Evolutionary conservation across 2,113 vertebrate species (phyloP).

Genomic region (Caranx melampygus): DNA sequence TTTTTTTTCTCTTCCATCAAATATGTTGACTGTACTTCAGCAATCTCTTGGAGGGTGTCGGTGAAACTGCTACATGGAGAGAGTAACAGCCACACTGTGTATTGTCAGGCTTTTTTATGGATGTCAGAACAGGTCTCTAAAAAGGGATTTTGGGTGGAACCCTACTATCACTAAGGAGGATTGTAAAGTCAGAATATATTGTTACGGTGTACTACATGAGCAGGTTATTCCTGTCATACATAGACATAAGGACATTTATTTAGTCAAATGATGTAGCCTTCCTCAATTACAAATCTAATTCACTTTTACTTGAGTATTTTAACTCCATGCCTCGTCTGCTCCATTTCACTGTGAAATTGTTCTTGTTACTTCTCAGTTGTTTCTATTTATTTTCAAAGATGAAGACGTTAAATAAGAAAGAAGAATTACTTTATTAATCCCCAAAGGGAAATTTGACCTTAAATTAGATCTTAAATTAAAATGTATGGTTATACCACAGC

Average conservation of each 20-base stretch:
- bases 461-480: not conserved
- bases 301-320: not conserved
- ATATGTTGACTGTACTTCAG: constrained; percentile 36
- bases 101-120: constrained; percentile 6
- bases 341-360: not conserved
- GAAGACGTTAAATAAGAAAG: not conserved
- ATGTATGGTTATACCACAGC: not conserved
- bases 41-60: constrained; percentile 43
- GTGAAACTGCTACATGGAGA: constrained; percentile 26
- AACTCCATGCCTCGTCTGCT: not conserved
- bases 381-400: not conserved
- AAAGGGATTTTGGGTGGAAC: not conserved
- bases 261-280: not conserved
- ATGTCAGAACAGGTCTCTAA: constrained; percentile 15
- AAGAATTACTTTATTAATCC: too few species aligned
- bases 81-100: constrained; percentile 20
- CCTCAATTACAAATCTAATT: not conserved
- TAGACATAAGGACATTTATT: not conserved
- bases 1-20: constrained; percentile 17
- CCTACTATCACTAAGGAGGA: not conserved
- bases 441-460: not conserved
- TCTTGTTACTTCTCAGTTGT: not conserved
- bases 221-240: not conserved
- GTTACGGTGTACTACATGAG: not conserved
- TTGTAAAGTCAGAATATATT: not conserved